Conservation (phyloP, 2,113 vertebrate species). For the Etia nguti region DNA sequence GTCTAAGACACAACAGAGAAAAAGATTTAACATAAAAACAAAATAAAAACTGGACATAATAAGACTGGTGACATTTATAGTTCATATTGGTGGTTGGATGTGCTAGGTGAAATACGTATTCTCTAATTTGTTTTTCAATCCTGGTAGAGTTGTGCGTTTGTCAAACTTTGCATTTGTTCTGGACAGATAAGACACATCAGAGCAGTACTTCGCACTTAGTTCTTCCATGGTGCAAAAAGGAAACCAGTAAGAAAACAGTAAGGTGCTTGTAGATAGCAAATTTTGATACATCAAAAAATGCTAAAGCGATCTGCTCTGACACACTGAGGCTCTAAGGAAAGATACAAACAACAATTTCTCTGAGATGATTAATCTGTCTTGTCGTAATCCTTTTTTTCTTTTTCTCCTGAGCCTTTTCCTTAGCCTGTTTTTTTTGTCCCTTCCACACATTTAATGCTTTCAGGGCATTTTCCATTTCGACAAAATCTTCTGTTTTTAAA, state of each 20-base stretch:
- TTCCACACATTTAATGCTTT: neutral
- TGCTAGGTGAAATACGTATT: neutral
- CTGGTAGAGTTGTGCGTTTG: too few relatives aligned
- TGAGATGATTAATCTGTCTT: too few relatives aligned
- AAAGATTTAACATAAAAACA: neutral
- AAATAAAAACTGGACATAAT: neutral
- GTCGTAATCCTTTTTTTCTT: too few relatives aligned
- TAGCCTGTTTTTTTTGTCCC: neutral
- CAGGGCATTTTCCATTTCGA: neutral
- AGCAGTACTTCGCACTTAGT: neutral
- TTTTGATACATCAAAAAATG: neutral
- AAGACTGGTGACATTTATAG: neutral
- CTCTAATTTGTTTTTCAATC: too few relatives aligned
- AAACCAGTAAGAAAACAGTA: neutral
- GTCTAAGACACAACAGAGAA: too few relatives aligned
- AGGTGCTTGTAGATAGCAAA: neutral
- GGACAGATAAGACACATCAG: too few relatives aligned
- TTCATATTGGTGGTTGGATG: neutral
- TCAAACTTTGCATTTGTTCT: too few relatives aligned
- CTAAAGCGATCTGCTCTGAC: neutral
- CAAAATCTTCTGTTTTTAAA: fast-evolving
- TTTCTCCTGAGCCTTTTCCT: neutral
- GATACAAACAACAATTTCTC: too few relatives aligned
- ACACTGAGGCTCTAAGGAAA: too few relatives aligned
- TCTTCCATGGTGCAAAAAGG: neutral